Conservation (phyloP, 1,140 invertebrate genomes). For the Drosophila lowei region DNA sequence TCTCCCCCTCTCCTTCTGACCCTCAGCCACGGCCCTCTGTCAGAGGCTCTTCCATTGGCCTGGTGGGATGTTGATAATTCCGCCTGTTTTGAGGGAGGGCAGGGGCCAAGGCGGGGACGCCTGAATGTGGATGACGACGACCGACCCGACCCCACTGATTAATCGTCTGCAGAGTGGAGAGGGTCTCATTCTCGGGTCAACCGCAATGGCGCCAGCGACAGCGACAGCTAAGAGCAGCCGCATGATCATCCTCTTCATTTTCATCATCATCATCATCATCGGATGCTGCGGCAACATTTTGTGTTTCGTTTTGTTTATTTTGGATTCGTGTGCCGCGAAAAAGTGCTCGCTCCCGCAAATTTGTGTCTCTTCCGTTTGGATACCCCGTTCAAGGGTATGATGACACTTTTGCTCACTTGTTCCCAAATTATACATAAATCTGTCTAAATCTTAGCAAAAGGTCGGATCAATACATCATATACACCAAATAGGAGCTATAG, state of each 20-base stretch:
- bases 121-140: conserved; percentile 14
- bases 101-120: conserved; percentile 3
- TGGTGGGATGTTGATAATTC: conserved; percentile 50
- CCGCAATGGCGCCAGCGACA: conserved; percentile 56
- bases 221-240: conserved; percentile 19
- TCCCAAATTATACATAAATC: too few relatives aligned
- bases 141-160: conserved; percentile 64
- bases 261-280: conserved; percentile 18
- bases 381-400: neutral
- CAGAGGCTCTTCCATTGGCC: neutral
- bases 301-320: conserved; percentile 60
- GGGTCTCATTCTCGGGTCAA: conserved; percentile 46
- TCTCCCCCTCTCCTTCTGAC: neutral
- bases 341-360: conserved; percentile 49
- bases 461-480: too few relatives aligned
- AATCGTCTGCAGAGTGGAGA: conserved; percentile 55
- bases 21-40: too few relatives aligned
- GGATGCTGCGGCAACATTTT: conserved; percentile 44
- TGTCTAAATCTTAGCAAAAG: too few relatives aligned
- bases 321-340: conserved; percentile 63
- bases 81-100: neutral
- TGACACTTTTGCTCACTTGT: too few relatives aligned
- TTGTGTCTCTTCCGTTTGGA: conserved; percentile 17
- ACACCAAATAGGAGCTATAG: too few relatives aligned
- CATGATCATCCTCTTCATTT: neutral